Conservation (phyloP, 2,113 vertebrate species). For the Brachypteracias leptosomus region DNA sequence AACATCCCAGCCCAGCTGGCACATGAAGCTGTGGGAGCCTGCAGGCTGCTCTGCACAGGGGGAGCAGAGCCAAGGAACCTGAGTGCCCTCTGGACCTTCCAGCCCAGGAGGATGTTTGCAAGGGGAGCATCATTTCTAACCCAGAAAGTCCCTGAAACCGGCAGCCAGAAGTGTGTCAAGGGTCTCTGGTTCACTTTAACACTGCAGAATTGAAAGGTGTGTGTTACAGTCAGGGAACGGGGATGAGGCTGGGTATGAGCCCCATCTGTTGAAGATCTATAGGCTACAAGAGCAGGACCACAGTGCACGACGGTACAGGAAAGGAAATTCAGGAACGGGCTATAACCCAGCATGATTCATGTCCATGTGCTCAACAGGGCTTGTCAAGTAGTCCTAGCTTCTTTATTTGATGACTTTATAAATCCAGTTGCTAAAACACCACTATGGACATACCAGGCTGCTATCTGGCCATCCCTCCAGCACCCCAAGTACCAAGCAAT, state of each 20-base stretch:
- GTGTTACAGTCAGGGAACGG: background rate
- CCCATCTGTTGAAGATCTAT: background rate
- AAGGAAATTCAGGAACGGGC: background rate
- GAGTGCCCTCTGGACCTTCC: background rate
- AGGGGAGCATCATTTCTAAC: background rate
- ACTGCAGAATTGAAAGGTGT: background rate
- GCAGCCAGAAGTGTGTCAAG: background rate
- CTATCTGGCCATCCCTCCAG: background rate
- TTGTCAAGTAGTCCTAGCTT: background rate
- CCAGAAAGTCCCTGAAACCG: background rate
- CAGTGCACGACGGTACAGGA: background rate
- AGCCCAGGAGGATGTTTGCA: background rate
- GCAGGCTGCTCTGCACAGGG: background rate
- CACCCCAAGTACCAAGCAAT: background rate
- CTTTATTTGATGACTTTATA: background rate
- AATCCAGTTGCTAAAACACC: background rate
- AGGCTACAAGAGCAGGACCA: background rate
- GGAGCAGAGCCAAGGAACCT: background rate
- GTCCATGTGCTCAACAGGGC: background rate
- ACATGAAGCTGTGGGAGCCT: fast-evolving
- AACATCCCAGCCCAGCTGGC: background rate
- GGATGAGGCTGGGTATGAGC: background rate
- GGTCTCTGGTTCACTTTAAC: background rate
- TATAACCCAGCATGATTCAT: background rate
- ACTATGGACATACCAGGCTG: background rate